Evolutionary conservation across 92 coral and sea anemone species (phyloP), one percentile per base, ranked within the genome.

Genomic region (Diadumene lineata): DNA sequence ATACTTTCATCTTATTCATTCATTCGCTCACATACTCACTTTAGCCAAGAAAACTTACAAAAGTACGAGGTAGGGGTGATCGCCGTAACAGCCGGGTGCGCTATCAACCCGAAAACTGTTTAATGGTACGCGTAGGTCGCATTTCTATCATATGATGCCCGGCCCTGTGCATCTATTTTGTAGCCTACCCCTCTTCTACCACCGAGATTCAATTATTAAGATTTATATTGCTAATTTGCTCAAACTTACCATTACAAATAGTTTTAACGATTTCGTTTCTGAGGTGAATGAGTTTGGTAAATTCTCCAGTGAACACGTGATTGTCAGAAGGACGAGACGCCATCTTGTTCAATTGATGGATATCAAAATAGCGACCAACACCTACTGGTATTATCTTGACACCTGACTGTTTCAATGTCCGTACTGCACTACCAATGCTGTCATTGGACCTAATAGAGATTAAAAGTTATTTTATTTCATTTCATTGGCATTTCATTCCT

Each of bases 261-360:
- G 75, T 79, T 26, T 60, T 66, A 1, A 74, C 75, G 2, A 84
- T 61, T 50, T 79, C 89, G 33, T 84, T 50, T 46, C 89, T 79
- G 25, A 80, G 60, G 69, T 84, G 68, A 50, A 55, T 78, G 21
- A 84, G 43, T 68, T 84, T 84, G 28, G 48, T 74, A 56, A 84
- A 79, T 10, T 81, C 81, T 23, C 89, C 89, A 31, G 73, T 79
- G 17, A 84, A 84, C 65, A 84, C 85, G 60, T 79, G 76, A 21
- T 55, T 46, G 4, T 65, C 13, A 18, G 79, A 81, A 1, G 89
- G 89, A 2, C 69, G 64, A 1, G 89, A 84, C 13, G 81, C 80
- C 85, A 84, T 84, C 17, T n/a, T 38, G 48, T 84, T 81, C 68
- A 84, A 64, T 48, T 84, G 89, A 26, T 74, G 70, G 53, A 84